A percentile compares a stretch with the other conserved stretches of the same genome.
These are phyloP conservation scores for Araneus ventricosus DNA, from an alignment of 1,140 invertebrate species.

Conservation along the genomic window DNA sequence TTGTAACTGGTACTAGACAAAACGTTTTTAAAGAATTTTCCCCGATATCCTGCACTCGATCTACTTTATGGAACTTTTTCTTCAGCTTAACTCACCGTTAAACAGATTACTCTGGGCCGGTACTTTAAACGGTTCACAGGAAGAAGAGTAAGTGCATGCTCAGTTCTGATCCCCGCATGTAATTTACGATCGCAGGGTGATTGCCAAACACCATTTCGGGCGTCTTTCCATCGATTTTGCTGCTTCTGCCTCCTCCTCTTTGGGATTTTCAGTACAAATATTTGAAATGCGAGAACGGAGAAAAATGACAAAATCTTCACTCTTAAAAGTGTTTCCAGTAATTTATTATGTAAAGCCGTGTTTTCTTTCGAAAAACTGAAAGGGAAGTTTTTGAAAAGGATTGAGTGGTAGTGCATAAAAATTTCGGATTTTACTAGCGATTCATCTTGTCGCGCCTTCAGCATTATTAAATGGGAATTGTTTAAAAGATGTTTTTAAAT, in stretches of 20 bases:
- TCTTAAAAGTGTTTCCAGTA: neutral
- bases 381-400: neutral
- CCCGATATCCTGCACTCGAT: neutral
- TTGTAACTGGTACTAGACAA: too few species aligned
- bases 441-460: neutral
- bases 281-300: slow-evolving; percentile 15
- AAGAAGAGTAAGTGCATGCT: neutral
- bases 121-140: neutral
- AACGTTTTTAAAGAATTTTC: neutral
- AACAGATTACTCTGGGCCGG: neutral
- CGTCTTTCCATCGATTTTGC: neutral
- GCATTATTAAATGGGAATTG: too few species aligned
- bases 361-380: neutral
- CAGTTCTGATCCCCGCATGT: neutral
- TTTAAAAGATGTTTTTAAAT: too few species aligned
- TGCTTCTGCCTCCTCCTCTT: neutral
- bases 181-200: slow-evolving; percentile 14
- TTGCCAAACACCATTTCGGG: neutral
- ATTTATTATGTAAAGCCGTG: neutral
- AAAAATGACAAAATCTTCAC: neutral
- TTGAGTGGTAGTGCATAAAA: neutral
- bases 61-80: neutral
- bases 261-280: slow-evolving; percentile 26
- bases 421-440: neutral
- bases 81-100: slow-evolving; percentile 29